phyloP scores from a whole-genome alignment of 2,888 invertebrate species.

The Falcaria lacertinaria region DNA sequence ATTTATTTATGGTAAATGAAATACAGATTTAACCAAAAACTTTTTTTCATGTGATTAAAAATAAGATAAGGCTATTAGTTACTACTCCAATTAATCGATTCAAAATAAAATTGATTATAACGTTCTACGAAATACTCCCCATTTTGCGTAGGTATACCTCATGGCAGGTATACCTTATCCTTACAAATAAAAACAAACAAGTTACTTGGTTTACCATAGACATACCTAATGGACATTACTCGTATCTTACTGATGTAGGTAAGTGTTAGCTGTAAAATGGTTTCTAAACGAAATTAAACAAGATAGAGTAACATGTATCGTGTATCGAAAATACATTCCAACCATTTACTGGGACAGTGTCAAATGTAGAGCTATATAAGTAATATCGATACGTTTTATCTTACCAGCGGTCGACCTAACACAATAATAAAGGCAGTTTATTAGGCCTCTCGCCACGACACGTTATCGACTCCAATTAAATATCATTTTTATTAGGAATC shows the following conservation, averaged over 20 bases:
- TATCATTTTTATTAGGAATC: slow-evolving; percentile 76
- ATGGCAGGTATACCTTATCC: too few relatives aligned
- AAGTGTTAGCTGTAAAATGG: neutral
- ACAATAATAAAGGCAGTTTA: slow-evolving; percentile 74
- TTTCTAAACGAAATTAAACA: slow-evolving; percentile 18
- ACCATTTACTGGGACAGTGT: slow-evolving; percentile 23
- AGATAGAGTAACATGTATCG: slow-evolving; percentile 20
- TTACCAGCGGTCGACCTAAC: slow-evolving; percentile 57
- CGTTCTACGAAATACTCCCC: too few relatives aligned
- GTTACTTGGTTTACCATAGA: too few relatives aligned
- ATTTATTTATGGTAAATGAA: too few relatives aligned
- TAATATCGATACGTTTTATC: slow-evolving; percentile 32
- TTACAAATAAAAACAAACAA: too few relatives aligned
- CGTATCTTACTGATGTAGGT: neutral
- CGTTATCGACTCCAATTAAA: slow-evolving; percentile 77
- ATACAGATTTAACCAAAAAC: too few relatives aligned
- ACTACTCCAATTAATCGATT: too few relatives aligned
- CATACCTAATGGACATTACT: neutral
- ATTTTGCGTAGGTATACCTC: too few relatives aligned
- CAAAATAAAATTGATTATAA: too few relatives aligned
- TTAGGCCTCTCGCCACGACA: slow-evolving; percentile 65
- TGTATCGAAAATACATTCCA: slow-evolving; percentile 27
- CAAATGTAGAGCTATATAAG: slow-evolving; percentile 19
- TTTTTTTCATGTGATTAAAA: too few relatives aligned
- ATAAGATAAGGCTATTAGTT: too few relatives aligned